Base-by-base conservation (phyloP, 2,113 vertebrate species). In the Bos indicus region DNA sequence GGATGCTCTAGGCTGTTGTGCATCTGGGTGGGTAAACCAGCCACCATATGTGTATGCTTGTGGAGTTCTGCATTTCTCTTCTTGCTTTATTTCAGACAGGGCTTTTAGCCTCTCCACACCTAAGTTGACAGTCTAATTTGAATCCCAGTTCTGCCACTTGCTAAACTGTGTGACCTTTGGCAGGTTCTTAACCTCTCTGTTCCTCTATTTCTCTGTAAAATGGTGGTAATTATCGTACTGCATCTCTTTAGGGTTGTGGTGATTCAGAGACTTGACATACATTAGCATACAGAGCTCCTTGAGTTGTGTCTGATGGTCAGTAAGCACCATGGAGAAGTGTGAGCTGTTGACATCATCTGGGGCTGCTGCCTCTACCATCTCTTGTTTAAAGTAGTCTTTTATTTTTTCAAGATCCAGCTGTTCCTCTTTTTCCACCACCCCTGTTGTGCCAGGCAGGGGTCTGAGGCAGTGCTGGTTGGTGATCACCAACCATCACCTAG, bases 101-200 rank as follows among this genome's bases (percentile, higher is more conserved):
- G 89, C 40, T 26, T 36, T 40, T 67, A 17, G 9, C 64, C 64
- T 85, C 30, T 71, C 12, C 12, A 2, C 13, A 19, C 43, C 12
- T 84, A 30, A 21, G 43, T 7, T 71, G 52, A 86, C 26, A 10
- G 7, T 30, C 12, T 23, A 67, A 54, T 82, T 85, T 77, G 97
- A 82, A 82, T 90, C 43, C 46, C 23, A 12, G 52, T 71, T 74
- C 36, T 92, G 30, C 89, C 80, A 26, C 30, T 28, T 62, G 36
- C 57, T 36, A 48, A 48, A 40, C n/a, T 59, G 40, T 78, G 74
- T 88, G 85, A 52, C 56, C 48, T 57, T 36, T 26, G 33, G 40
- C 88, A 85, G 25, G 17, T n/a, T 71, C 40, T 80, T 67, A 43
- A 46, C 56, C 57, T 71, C 71, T 90, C 40, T 85, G n/a, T 71